Base-by-base conservation (phyloP, 1,140 invertebrate genomes). In the Drosophila burlai region DNA sequence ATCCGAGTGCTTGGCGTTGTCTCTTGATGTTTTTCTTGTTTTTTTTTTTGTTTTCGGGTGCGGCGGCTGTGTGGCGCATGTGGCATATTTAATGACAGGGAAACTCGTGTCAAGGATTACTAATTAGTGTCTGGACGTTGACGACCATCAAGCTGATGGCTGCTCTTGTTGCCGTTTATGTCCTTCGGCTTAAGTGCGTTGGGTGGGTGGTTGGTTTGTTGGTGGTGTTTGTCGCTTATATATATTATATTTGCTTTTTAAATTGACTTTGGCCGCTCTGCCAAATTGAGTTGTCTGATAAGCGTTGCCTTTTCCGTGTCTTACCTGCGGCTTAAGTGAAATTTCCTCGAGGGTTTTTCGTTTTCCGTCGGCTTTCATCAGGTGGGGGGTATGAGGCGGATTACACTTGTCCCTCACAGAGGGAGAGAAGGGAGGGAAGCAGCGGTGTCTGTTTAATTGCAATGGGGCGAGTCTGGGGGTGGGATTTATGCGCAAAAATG, bases 111-210 rank as follows among this genome's bases (percentile, higher is more conserved):
- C 86, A 91, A 85, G 85, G 85, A 89, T 90, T 89, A 89, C 85
- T 89, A 89, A 89, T 89, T 89, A 89, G 85, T 89, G 81, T 89
- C 85, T 89, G 85, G 84, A 90, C 85, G 74, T 84, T 87, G 84
- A 81, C 69, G 84, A 78, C 83, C 49, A 58, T 57, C 61, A 57
- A 26, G 47, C 16, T 29, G 47, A 31, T 24, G 47, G 64, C 67
- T 60, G 73, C 61, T 72, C 66, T 71, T 77, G 65, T 67, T 61
- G 67, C 55, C 81, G 74, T 66, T 83, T 77, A 55, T 83, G 75
- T 54, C 42, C 82, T 75, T 60, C 34, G 76, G 76, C 83, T 82
- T 80, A 87, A 83, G 83, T 86, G 83, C 71, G 68, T 7, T 4
- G 29, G 10, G n/a, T 36, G 21, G 38, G 38, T 8, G 21, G 2